These are phyloP conservation scores for Thrips palmi DNA, from an alignment of 1,140 invertebrate genomes.

Conservation along the genomic window DNA sequence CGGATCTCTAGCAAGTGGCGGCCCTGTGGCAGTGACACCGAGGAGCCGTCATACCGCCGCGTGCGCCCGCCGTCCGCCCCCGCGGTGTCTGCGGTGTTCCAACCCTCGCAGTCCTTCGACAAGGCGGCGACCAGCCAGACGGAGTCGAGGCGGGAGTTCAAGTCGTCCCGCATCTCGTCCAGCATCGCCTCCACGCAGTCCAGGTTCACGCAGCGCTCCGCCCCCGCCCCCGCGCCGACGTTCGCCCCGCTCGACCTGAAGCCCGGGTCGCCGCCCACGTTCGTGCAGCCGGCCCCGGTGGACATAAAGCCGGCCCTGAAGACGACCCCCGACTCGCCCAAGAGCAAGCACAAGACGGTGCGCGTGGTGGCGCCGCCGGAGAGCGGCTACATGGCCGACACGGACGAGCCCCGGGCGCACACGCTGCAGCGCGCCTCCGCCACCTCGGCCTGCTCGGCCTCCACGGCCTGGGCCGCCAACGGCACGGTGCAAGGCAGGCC, in stretches of 20 bases:
- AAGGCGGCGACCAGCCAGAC: not conserved
- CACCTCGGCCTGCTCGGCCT: no score
- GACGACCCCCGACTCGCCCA: slow-evolving; percentile 34
- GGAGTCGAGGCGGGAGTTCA: slow-evolving; percentile 1
- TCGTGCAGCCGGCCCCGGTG: slow-evolving; percentile 23
- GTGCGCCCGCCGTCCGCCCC: slow-evolving; percentile 30
- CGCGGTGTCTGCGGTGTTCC: no score
- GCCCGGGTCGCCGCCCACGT: slow-evolving; percentile 32
- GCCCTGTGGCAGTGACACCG: slow-evolving; percentile 42
- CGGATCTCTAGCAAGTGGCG: slow-evolving; percentile 36
- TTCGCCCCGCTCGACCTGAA: slow-evolving; percentile 21
- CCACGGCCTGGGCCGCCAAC: no score
- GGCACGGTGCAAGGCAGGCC: no score
- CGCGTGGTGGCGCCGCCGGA: slow-evolving; percentile 24
- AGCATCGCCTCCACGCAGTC: not conserved
- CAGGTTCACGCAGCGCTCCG: not conserved
- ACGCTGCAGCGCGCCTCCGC: no score
- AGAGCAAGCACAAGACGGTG: slow-evolving; percentile 28
- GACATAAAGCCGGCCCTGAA: slow-evolving; percentile 14
- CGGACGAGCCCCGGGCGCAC: slow-evolving; percentile 36
- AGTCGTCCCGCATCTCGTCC: not conserved
- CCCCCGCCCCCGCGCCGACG: not conserved
- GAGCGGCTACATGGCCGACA: slow-evolving; percentile 53
- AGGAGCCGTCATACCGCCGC: slow-evolving; percentile 34
- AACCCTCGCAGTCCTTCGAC: slow-evolving; percentile 4